Conservation (phyloP, 2,888 invertebrate species). For the Melipona beecheii region DNA sequence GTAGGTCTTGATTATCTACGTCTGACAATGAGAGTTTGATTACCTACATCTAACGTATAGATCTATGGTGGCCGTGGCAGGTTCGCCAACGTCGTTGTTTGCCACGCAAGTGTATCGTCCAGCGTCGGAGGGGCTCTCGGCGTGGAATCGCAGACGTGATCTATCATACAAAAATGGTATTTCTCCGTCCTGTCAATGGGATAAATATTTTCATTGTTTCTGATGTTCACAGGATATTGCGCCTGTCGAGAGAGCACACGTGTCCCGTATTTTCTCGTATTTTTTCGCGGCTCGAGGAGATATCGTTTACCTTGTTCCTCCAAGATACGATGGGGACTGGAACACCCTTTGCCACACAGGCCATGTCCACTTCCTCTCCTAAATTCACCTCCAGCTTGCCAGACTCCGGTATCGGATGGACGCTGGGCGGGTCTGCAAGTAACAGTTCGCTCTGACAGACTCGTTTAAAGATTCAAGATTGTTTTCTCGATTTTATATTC, state of each 20-base stretch:
- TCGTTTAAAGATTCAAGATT: background rate
- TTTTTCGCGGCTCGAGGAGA: background rate
- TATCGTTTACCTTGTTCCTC: slow-evolving; percentile 85
- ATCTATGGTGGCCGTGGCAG: slow-evolving; percentile 88
- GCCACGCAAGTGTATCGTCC: slow-evolving; percentile 91
- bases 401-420: slow-evolving; percentile 88
- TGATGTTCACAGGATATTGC: background rate
- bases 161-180: slow-evolving; percentile 87
- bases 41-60: slow-evolving; percentile 90
- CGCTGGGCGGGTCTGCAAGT: slow-evolving; percentile 88
- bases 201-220: slow-evolving; percentile 21
- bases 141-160: slow-evolving; percentile 87
- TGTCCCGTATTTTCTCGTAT: background rate
- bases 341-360: slow-evolving; percentile 89
- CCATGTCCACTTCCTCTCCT: slow-evolving; percentile 90
- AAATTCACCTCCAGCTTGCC: slow-evolving; percentile 90
- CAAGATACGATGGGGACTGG: slow-evolving; percentile 91
- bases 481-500: background rate
- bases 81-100: slow-evolving; percentile 90
- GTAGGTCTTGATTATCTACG: too few species aligned
- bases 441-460: background rate
- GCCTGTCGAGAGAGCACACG: too few species aligned
- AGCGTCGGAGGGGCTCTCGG: slow-evolving; percentile 88
- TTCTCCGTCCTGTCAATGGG: slow-evolving; percentile 85
- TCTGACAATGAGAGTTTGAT: too few species aligned